Percentiles rank a stretch among this genome's conserved stretches.
Conservation (phyloP, 2,113 vertebrate genomes). For the Bungarus multicinctus region DNA sequence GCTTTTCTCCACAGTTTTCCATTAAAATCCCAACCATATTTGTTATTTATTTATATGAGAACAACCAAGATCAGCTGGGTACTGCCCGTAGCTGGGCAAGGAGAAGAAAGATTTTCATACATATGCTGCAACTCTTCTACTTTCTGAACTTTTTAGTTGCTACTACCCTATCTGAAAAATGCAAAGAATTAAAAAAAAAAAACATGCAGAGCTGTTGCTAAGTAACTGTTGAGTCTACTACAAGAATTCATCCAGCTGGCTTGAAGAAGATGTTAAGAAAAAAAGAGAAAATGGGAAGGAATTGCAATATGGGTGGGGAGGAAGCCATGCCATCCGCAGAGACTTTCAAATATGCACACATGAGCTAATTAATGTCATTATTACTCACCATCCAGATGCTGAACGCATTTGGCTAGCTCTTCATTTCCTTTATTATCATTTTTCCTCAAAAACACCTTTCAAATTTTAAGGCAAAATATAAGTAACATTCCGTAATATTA, state of each 20-base stretch:
- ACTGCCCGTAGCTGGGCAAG: not conserved
- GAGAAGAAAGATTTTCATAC: not conserved
- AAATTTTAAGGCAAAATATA: not conserved
- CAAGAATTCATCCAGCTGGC: not conserved
- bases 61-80: not conserved
- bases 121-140: not conserved
- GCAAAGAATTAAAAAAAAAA: not conserved
- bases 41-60: not conserved
- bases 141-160: not conserved
- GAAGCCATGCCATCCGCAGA: not conserved
- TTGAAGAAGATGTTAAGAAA: not conserved
- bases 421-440: not conserved
- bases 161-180: conserved; percentile 2
- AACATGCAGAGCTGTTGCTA: conserved; percentile 2
- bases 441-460: not conserved
- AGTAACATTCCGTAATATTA: not conserved
- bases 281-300: not conserved
- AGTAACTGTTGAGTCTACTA: not conserved
- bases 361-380: not conserved
- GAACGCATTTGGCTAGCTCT: not conserved
- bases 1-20: not conserved
- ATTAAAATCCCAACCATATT: not conserved
- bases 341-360: not conserved
- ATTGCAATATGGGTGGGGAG: not conserved
- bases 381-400: not conserved